Evolutionary conservation across 2,113 vertebrate species (phyloP).

Genomic region (Protomyctophum bolini): DNA sequence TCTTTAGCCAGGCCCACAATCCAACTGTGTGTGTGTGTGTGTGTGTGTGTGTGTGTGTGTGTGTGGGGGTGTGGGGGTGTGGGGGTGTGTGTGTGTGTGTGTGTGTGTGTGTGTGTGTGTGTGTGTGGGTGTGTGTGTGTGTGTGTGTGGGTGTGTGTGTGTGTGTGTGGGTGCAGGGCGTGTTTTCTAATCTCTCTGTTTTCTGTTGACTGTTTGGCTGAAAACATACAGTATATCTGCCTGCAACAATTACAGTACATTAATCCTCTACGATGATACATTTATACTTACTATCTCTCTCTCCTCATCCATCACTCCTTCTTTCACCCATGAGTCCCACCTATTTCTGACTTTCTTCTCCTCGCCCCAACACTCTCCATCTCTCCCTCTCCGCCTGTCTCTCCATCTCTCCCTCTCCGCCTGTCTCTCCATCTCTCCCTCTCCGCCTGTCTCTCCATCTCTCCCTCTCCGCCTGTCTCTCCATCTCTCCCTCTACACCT

Average conservation of each 20-base stretch:
- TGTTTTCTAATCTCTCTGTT: slow-evolving; percentile 10
- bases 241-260: slow-evolving; percentile 73
- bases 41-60: too few relatives aligned
- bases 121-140: not conserved
- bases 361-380: slow-evolving; percentile 11
- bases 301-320: slow-evolving; percentile 36
- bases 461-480: slow-evolving; percentile 13
- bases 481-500: too few relatives aligned
- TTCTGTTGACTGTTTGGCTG: slow-evolving; percentile 42
- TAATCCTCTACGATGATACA: slow-evolving; percentile 79
- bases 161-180: not conserved
- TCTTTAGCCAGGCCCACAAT: too few relatives aligned
- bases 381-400: slow-evolving; percentile 12
- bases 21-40: not conserved
- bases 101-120: slow-evolving; percentile 2
- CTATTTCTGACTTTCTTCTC: not conserved
- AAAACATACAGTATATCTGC: slow-evolving; percentile 37
- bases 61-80: too few relatives aligned
- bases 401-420: slow-evolving; percentile 14
- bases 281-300: slow-evolving; percentile 38
- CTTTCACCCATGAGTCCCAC: slow-evolving; percentile 42
- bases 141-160: not conserved
- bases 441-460: slow-evolving; percentile 16
- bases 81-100: not conserved
- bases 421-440: slow-evolving; percentile 23